Base-by-base conservation (phyloP, 2,113 vertebrate species). In the Microcebus lehilahytsara region DNA sequence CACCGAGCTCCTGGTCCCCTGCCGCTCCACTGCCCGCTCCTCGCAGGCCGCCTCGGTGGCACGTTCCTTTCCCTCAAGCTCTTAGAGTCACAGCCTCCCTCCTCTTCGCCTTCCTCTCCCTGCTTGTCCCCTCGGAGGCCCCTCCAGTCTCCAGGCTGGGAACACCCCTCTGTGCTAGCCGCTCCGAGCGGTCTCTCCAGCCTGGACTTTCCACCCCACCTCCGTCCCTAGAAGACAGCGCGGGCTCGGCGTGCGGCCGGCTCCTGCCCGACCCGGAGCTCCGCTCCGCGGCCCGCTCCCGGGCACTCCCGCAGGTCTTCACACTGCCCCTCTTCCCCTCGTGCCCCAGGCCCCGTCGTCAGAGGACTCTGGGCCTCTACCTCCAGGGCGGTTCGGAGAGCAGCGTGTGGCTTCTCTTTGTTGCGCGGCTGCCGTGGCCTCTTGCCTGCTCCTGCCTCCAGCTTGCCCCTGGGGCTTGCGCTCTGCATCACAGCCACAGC, bases 21-120 rank as follows among this genome's bases (percentile, higher is more conserved):
- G 25, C 56, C 2, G 1, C n/a, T 42, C 30, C 16, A 0, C 16
- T 7, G 17, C 30, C 1, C 9, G 16, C 20, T 53, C 30, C 22
- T 32, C 4, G 6, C 32, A 71, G 49, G 30, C 25, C 25, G 2
- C 49, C 25, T 10, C 2, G 5, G n/a, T 9, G 34, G 46, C 46
- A 75, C 20, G 42, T 67, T 32, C 10, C 56, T 58, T 25, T 71
- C 58, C 37, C 11, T 88, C 46, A 11, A 1, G 62, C 72, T 49
- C 10, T 71, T 9, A 5, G 13, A 20, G 25, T 49, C 9, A 37
- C 17, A 37, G 56, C 56, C 32, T 19, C 22, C 3, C 19, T 25
- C 49, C 20, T 74, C 51, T 20, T 60, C 53, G 42, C 2, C 17
- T 42, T 85, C 23, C 37, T 16, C 2, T 67, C 37, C 56, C 69